A percentile compares a stretch with the other conserved stretches of the same genome.
Evolutionary conservation across 2,113 vertebrate species (phyloP).

Genomic region (Ibidorhyncha struthersii): DNA sequence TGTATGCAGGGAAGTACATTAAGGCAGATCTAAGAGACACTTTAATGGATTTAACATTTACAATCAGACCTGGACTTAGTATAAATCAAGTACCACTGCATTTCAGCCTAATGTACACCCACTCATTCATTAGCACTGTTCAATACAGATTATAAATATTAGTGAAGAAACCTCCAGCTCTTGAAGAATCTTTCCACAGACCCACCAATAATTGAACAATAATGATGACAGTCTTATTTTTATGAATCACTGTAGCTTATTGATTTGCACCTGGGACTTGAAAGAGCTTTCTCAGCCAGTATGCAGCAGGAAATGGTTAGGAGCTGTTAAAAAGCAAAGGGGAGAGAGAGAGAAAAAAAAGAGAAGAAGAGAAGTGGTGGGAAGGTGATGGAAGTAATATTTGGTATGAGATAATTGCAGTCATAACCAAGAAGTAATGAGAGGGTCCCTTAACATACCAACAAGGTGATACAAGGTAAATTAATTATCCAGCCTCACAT

Average conservation of each 20-base stretch:
- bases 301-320: constrained; percentile 69
- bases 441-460: background rate
- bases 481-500: background rate
- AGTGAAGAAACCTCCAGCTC: constrained; percentile 72
- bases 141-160: constrained; percentile 80
- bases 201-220: constrained; percentile 78
- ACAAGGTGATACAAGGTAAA: background rate
- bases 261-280: constrained; percentile 73
- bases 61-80: constrained; percentile 75
- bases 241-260: constrained; percentile 78
- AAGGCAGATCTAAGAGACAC: constrained; percentile 76
- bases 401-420: constrained; percentile 39
- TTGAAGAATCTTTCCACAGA: constrained; percentile 76
- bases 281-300: constrained; percentile 70
- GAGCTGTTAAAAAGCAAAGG: constrained; percentile 55
- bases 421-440: constrained; percentile 35
- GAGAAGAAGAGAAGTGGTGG: constrained; percentile 9
- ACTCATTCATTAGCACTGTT: constrained; percentile 78
- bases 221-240: constrained; percentile 80
- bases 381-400: background rate
- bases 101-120: constrained; percentile 74
- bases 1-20: constrained; percentile 78
- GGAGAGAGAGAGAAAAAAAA: constrained; percentile 11
- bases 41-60: constrained; percentile 85
- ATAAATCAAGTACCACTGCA: constrained; percentile 78